These are phyloP conservation scores for Bombus vancouverensis DNA, from an alignment of 1,140 invertebrate species.

Conservation along the genomic window DNA sequence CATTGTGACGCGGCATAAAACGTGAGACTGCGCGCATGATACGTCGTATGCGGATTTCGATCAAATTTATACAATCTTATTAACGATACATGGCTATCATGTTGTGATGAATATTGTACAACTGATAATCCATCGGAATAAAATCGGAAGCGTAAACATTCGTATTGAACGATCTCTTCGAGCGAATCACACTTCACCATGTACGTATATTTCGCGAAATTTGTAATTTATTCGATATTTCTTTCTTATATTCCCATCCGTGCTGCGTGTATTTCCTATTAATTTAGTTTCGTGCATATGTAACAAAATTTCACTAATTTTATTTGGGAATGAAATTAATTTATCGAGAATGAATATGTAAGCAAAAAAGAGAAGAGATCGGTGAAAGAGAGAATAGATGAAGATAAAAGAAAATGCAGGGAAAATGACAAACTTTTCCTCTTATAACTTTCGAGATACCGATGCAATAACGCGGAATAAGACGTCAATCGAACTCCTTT, in stretches of 20 bases:
- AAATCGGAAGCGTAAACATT: constrained; percentile 31
- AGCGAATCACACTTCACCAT: not conserved
- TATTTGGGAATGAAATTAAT: not conserved
- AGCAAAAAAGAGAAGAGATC: not conserved
- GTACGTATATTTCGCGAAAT: not conserved
- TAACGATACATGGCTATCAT: not conserved
- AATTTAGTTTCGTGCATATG: not conserved
- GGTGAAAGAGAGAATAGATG: too few species aligned
- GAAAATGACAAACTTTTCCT: constrained; percentile 2
- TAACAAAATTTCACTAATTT: not conserved
- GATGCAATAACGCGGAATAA: constrained; percentile 38
- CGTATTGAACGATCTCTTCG: not conserved
- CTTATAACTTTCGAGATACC: constrained; percentile 13
- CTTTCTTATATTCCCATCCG: not conserved
- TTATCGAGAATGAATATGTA: too few species aligned
- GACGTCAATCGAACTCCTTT: not conserved
- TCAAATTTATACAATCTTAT: constrained; percentile 34
- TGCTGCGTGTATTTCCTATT: too few species aligned
- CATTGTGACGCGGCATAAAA: not conserved
- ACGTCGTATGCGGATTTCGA: constrained; percentile 2
- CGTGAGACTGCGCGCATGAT: too few species aligned
- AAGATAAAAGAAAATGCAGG: constrained; percentile 5
- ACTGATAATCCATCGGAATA: constrained; percentile 16
- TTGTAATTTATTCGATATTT: constrained; percentile 16
- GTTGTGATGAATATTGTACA: not conserved